Percentiles rank a stretch among this genome's conserved stretches.
phyloP scores from a whole-genome alignment of 2,113 vertebrate genomes.

The Amia ocellicauda region DNA sequence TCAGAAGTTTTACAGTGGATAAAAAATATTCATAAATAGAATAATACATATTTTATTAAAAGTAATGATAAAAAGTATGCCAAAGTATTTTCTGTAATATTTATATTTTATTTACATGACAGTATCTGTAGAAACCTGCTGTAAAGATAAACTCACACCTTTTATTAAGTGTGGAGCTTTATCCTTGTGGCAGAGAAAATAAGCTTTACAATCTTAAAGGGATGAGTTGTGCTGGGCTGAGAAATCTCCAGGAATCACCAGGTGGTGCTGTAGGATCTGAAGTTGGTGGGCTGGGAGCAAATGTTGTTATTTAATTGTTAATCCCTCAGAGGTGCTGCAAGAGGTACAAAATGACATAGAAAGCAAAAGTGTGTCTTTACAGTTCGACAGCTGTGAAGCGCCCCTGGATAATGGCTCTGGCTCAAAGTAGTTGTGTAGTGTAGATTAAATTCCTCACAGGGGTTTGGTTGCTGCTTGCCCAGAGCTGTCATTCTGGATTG shows the following conservation, averaged over 20 bases:
- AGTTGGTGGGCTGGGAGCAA: neutral
- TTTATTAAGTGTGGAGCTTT: conserved; percentile 12
- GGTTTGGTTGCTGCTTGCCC: conserved; percentile 7
- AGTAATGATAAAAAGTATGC: no score
- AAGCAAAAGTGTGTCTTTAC: neutral
- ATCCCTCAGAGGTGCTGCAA: no score
- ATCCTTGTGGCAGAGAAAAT: neutral
- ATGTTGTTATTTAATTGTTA: neutral
- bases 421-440: neutral
- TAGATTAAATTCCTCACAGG: neutral
- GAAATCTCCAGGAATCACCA: neutral
- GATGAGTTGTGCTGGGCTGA: neutral
- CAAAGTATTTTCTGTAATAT: no score
- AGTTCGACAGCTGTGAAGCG: no score
- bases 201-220: no score
- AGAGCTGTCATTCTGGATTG: conserved; percentile 4
- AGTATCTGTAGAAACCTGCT: no score
- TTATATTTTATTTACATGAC: no score
- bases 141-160: no score
- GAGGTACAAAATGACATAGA: neutral
- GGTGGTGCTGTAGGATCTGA: conserved; percentile 15
- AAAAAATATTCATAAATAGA: no score
- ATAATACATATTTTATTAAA: no score
- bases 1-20: no score
- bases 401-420: neutral